Evolutionary conservation across 2,888 invertebrate species (phyloP), one percentile per base, ranked within the genome.

Genomic region (Cepaea hortensis): DNA sequence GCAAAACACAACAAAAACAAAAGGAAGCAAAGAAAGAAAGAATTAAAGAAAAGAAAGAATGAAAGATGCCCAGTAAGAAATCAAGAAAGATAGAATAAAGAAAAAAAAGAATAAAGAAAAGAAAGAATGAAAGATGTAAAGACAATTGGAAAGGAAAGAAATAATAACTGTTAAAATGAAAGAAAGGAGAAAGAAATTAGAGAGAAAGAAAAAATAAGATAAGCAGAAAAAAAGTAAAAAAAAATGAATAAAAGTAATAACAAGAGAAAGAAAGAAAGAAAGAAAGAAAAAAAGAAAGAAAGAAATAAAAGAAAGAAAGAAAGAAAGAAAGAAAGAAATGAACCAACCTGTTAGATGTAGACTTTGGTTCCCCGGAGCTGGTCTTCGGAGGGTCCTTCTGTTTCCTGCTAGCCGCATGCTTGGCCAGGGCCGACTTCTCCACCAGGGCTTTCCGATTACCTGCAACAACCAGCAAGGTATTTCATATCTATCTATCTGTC

Each of bases 341-440:
- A 20, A 84, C 77, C 61, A 84, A 93, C 93, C 93, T 93, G 88
- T 93, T 93, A 11, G 93, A 89, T 50, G 90, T 89, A 35, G 90
- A 90, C 81, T 91, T 90, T 9, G 91, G 68, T 23, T 93, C 93
- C n/a, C 88, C 83, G 15, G 90, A 85, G 11, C 88, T 62, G n/a
- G 88, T 89, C 81, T 91, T 91, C 18, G 87, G 88, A 75, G 89
- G 87, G 72, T 91, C 89, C 88, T 91, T 91, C 88, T 88, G 90
- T 72, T 91, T 92, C 73, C 90, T 90, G 81, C 90, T 92, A 11
- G 92, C 91, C 5, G 93, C 91, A 88, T 94, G 94, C 89, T 93
- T 94, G 50, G 98, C 97, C 68, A 98, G 95, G 46, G 98, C 97
- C 83, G 98, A 97, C 92, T 97, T 97, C 94, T 98, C 98, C 76